Evolutionary conservation across 1,140 invertebrate genomes (phyloP).

Genomic region (Helicoverpa zea): DNA sequence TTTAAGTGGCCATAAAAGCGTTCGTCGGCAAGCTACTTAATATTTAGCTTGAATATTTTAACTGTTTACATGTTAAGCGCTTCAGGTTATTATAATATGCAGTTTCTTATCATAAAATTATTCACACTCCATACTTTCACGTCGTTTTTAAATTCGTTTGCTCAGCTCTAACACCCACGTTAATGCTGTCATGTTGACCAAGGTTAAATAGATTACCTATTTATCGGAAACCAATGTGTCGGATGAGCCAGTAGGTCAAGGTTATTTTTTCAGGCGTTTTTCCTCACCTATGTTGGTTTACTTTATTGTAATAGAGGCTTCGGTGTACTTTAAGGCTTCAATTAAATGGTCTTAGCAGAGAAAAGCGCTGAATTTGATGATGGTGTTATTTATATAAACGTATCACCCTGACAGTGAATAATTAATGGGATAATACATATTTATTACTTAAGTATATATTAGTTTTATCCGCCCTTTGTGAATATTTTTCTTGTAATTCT

Average conservation of each 20-base stretch:
- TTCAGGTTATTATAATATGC: slow-evolving; percentile 1
- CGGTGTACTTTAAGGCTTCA: neutral
- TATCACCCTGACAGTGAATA: no score
- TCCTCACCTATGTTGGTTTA: neutral
- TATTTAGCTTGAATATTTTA: slow-evolving; percentile 20
- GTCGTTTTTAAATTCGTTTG: neutral
- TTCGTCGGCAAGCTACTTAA: neutral
- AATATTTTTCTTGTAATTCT: no score
- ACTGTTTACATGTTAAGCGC: slow-evolving; percentile 6
- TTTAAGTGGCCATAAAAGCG: slow-evolving; percentile 14
- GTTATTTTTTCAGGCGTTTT: slow-evolving; percentile 1
- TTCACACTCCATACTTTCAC: neutral
- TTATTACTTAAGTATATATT: no score
- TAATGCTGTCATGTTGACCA: neutral
- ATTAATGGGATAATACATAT: no score
- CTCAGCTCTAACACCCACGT: neutral
- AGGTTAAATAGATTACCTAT: neutral
- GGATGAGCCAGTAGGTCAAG: slow-evolving; percentile 8
- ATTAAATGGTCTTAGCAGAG: neutral
- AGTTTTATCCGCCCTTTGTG: no score
- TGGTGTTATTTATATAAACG: no score
- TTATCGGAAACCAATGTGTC: neutral
- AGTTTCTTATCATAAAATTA: neutral
- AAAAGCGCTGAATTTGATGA: no score
- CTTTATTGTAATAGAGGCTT: neutral